A percentile compares a stretch with the other conserved stretches of the same genome.
Conservation (phyloP, 2,113 vertebrate species). For the Pholis gunnellus region DNA sequence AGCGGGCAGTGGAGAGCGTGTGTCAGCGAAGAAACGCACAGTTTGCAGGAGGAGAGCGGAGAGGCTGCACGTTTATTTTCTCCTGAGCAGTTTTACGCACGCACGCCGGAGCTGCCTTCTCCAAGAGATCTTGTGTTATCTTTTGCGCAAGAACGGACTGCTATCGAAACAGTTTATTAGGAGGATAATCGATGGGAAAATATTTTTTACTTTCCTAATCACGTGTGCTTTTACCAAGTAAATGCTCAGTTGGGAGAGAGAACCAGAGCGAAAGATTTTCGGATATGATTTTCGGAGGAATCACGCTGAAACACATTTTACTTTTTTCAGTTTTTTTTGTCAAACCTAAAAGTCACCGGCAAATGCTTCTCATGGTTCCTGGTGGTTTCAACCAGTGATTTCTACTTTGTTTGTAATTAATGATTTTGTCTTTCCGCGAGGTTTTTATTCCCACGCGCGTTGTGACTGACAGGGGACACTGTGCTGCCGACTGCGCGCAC, state of each 20-base stretch:
- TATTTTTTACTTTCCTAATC: neutral
- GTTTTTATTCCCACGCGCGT: conserved; percentile 16
- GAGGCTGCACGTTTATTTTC: conserved; percentile 34
- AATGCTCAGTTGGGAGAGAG: conserved; percentile 2
- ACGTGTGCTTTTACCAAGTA: conserved; percentile 30
- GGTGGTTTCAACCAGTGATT: neutral
- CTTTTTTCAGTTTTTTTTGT: conserved; percentile 10
- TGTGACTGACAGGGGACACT: conserved; percentile 24
- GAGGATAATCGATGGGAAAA: neutral
- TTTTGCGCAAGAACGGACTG: conserved; percentile 40
- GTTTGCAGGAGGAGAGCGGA: conserved; percentile 51
- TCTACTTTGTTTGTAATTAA: conserved; percentile 15
- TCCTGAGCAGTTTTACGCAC: conserved; percentile 70
- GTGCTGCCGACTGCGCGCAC: conserved; percentile 24
- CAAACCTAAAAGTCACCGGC: neutral
- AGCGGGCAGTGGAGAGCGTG: conserved; percentile 19
- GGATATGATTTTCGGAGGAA: conserved; percentile 47
- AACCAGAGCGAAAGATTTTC: conserved; percentile 7
- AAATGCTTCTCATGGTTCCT: neutral
- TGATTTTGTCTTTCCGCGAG: neutral
- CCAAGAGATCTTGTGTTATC: conserved; percentile 4
- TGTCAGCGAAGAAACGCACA: conserved; percentile 40
- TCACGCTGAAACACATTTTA: conserved; percentile 14
- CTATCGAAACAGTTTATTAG: neutral
- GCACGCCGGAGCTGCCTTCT: conserved; percentile 31